Conservation (phyloP, 2,113 vertebrate species). For the Microcebus ravelobensis region DNA sequence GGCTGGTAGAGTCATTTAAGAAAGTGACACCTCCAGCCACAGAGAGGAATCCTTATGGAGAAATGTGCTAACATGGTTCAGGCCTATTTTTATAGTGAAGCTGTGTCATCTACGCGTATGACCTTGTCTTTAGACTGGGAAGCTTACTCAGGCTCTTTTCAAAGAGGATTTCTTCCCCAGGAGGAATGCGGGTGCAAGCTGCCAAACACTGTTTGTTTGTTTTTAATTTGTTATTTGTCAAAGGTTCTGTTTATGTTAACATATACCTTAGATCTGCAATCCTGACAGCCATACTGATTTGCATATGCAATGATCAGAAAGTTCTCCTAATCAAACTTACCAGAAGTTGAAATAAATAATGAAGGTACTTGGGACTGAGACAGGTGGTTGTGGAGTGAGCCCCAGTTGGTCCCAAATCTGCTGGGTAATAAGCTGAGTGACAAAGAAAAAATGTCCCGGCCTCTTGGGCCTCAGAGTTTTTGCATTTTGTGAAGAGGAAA, state of each 20-base stretch:
- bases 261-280: neutral
- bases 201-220: neutral
- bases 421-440: neutral
- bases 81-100: neutral
- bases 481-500: neutral
- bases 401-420: neutral
- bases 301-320: neutral
- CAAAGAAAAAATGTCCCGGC: no score
- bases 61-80: neutral
- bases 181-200: neutral
- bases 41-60: neutral
- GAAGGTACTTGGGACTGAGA: neutral
- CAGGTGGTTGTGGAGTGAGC: neutral
- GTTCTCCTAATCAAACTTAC: neutral
- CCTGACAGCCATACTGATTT: neutral
- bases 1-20: neutral
- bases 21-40: neutral
- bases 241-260: neutral
- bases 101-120: fast-evolving
- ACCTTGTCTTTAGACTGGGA: neutral
- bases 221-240: neutral
- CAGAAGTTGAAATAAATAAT: neutral
- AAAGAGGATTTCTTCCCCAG: neutral
- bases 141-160: neutral
- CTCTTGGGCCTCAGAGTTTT: neutral